These are phyloP conservation scores for Drosophila robusta DNA, from an alignment of 2,888 invertebrate genomes.

Conservation along the genomic window DNA sequence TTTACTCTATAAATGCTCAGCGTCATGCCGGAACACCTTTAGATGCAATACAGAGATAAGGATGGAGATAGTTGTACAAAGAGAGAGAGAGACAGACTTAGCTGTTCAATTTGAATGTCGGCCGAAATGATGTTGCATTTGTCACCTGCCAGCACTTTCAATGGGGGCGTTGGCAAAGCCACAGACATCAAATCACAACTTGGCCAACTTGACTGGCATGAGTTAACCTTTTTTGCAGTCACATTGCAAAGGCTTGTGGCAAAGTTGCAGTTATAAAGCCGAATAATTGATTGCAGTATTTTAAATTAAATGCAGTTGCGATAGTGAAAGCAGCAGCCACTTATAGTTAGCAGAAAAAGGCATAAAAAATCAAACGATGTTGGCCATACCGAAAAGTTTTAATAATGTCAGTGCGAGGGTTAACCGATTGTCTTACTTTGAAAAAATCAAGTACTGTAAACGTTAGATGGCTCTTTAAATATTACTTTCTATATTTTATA, in stretches of 20 bases:
- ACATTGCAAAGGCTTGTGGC: slow-evolving; percentile 14
- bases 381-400: no score
- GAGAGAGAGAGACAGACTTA: slow-evolving; percentile 14
- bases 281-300: slow-evolving; percentile 5
- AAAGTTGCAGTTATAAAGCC: slow-evolving; percentile 9
- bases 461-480: no score
- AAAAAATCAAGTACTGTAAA: no score
- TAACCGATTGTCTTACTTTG: no score
- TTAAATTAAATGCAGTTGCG: slow-evolving; percentile 15
- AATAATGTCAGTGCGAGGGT: no score
- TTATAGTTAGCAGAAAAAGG: no score
- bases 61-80: background rate
- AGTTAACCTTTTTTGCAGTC: slow-evolving; percentile 42
- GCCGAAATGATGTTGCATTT: slow-evolving; percentile 62
- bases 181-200: slow-evolving; percentile 15
- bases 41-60: slow-evolving; percentile 7
- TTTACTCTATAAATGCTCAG: slow-evolving; percentile 35
- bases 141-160: slow-evolving; percentile 49
- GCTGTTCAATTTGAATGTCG: slow-evolving; percentile 50
- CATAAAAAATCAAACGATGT: no score
- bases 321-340: background rate
- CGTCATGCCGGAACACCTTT: slow-evolving; percentile 48
- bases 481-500: no score
- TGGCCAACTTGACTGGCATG: slow-evolving; percentile 7
- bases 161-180: slow-evolving; percentile 33